Evolutionary conservation across 2,797 vertebrate species (phyloP).

Genomic region (Tapera naevia): DNA sequence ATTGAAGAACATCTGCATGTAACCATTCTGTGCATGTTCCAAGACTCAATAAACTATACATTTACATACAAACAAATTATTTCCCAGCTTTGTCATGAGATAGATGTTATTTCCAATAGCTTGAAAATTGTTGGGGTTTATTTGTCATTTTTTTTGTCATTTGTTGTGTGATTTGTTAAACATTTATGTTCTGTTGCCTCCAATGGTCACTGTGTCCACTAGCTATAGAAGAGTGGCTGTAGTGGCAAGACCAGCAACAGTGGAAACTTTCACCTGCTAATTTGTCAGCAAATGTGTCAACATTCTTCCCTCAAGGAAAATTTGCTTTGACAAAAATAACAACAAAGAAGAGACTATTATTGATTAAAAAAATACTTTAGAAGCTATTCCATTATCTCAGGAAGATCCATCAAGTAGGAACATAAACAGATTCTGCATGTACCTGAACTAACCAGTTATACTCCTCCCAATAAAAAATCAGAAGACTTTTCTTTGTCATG

Average conservation of each 20-base stretch:
- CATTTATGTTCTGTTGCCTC: not conserved
- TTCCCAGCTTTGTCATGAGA: not conserved
- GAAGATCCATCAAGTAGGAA: not conserved
- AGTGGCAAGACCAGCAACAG: not conserved
- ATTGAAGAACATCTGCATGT: not conserved
- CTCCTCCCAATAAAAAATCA: not conserved
- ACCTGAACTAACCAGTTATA: not conserved
- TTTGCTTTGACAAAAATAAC: not conserved
- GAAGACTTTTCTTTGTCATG: not conserved
- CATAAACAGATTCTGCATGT: not conserved
- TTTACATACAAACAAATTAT: not conserved
- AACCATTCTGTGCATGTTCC: not conserved
- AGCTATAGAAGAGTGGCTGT: not conserved
- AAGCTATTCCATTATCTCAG: not conserved
- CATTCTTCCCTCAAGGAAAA: not conserved
- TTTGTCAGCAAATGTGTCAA: not conserved
- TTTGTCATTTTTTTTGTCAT: not conserved
- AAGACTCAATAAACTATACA: not conserved
- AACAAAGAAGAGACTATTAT: not conserved
- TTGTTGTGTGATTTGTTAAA: not conserved
- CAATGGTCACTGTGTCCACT: not conserved
- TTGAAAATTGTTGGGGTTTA: too few species aligned
- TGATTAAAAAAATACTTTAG: not conserved
- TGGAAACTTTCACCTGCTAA: not conserved
- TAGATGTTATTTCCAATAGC: too few species aligned